phyloP scores from a whole-genome alignment of 2,797 vertebrate species.

The Xenentodon cancila region DNA sequence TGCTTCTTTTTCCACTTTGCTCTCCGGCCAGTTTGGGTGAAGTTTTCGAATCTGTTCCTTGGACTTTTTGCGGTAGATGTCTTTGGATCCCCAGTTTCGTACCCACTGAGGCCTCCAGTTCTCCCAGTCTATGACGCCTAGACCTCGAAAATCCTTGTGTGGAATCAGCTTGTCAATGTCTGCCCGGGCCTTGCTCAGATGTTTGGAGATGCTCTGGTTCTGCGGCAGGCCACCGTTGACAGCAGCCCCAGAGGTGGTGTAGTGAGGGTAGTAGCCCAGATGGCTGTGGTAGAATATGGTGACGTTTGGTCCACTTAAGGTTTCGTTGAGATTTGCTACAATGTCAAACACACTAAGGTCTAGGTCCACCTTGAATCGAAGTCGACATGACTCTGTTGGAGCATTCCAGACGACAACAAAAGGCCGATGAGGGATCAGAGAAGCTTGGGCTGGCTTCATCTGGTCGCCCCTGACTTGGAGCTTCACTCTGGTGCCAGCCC shows the following conservation, averaged over 20 bases:
- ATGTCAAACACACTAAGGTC: slow-evolving; percentile 90
- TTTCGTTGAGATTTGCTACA: slow-evolving; percentile 87
- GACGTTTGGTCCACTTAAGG: slow-evolving; percentile 87
- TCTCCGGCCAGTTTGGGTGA: slow-evolving; percentile 88
- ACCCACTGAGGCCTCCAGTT: slow-evolving; percentile 93
- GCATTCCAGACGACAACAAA: slow-evolving; percentile 92
- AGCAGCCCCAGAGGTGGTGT: slow-evolving; percentile 79
- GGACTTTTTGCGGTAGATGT: slow-evolving; percentile 88
- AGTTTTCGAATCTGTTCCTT: slow-evolving; percentile 83
- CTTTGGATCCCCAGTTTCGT: slow-evolving; percentile 90
- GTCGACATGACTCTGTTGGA: slow-evolving; percentile 86
- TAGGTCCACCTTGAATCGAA: slow-evolving; percentile 88
- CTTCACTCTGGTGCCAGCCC: slow-evolving; percentile 34
- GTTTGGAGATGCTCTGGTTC: slow-evolving; percentile 87
- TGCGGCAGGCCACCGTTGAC: slow-evolving; percentile 90
- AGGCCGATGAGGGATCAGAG: slow-evolving; percentile 83
- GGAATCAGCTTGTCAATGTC: slow-evolving; percentile 87
- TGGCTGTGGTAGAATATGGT: slow-evolving; percentile 92
- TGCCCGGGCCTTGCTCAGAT: slow-evolving; percentile 84
- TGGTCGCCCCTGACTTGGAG: slow-evolving; percentile 29
- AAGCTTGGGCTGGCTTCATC: slow-evolving; percentile 78
- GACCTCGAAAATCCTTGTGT: slow-evolving; percentile 86
- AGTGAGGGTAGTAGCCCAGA: slow-evolving; percentile 89
- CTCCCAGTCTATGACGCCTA: slow-evolving; percentile 93
- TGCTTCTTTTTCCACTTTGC: slow-evolving; percentile 83